Conservation (phyloP, 2,888 invertebrate species). For the Agrotis clavis region DNA sequence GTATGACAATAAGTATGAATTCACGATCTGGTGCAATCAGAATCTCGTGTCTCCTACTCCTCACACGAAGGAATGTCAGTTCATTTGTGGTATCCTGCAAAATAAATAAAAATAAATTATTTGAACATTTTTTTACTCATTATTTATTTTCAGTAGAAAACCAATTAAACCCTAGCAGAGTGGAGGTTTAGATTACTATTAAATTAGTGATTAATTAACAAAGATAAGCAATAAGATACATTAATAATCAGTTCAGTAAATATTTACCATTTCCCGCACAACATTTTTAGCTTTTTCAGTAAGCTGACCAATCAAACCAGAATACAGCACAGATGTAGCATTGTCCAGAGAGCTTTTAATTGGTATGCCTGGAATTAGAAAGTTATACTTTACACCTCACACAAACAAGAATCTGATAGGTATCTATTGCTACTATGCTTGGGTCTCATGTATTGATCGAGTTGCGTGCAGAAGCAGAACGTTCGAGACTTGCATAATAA, state of each 20-base stretch:
- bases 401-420: not conserved
- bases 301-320: constrained; percentile 97
- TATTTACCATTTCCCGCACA: constrained; percentile 95
- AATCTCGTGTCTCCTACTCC: constrained; percentile 99
- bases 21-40: constrained; percentile 99
- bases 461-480: not conserved
- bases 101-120: not conserved
- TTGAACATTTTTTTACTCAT: too few relatives aligned
- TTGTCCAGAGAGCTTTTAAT: constrained; percentile 98
- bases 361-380: constrained; percentile 93
- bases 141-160: too few relatives aligned
- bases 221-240: not conserved
- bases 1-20: constrained; percentile 98
- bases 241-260: not conserved
- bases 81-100: constrained; percentile 98
- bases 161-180: too few relatives aligned
- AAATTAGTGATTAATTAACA: too few relatives aligned
- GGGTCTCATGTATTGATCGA: constrained; percentile 36
- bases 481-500: constrained; percentile 34
- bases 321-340: constrained; percentile 98
- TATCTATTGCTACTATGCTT: not conserved
- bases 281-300: constrained; percentile 98
- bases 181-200: too few relatives aligned
- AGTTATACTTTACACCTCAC: constrained; percentile 25
- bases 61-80: constrained; percentile 97